These are phyloP conservation scores for Geodia barretti DNA, from an alignment of 37 sponge, comb jelly and placozoan species.

Conservation along the genomic window DNA sequence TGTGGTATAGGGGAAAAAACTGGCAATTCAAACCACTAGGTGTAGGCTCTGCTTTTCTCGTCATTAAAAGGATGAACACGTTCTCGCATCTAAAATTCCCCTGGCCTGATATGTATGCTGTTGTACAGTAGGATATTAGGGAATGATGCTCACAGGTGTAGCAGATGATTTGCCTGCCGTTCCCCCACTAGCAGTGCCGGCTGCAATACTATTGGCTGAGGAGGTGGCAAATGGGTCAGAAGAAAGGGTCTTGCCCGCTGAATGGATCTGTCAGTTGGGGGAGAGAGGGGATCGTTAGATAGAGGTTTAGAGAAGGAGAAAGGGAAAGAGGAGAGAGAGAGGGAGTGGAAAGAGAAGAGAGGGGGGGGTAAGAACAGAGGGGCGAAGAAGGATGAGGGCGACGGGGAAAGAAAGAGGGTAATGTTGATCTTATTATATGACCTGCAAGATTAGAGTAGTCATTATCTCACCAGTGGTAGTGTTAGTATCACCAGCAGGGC, in stretches of 20 bases:
- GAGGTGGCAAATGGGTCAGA: conserved; percentile 20
- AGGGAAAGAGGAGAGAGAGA: not conserved
- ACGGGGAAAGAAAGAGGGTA: not conserved
- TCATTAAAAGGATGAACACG: too few relatives aligned
- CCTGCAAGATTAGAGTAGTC: too few relatives aligned
- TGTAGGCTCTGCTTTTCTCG: too few relatives aligned
- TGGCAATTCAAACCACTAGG: too few relatives aligned
- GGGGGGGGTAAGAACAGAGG: not conserved
- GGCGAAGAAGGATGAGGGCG: not conserved
- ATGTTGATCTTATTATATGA: not conserved
- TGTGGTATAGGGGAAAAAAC: too few relatives aligned
- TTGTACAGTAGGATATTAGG: not conserved
- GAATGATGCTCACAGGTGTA: not conserved
- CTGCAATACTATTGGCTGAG: not conserved
- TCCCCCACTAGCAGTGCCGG: not conserved
- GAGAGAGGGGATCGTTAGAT: too few relatives aligned
- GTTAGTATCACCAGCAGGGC: not conserved
- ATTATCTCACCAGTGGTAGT: not conserved
- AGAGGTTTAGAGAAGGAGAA: too few relatives aligned
- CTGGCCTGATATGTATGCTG: too few relatives aligned
- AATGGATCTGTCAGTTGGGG: conserved; percentile 55
- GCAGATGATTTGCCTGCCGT: not conserved
- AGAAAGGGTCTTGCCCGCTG: conserved; percentile 58
- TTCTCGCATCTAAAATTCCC: too few relatives aligned
- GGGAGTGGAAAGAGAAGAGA: not conserved